Evolutionary conservation across 1,140 invertebrate species (phyloP), one percentile per base, ranked within the genome.

Genomic region (Goniozus legneri): DNA sequence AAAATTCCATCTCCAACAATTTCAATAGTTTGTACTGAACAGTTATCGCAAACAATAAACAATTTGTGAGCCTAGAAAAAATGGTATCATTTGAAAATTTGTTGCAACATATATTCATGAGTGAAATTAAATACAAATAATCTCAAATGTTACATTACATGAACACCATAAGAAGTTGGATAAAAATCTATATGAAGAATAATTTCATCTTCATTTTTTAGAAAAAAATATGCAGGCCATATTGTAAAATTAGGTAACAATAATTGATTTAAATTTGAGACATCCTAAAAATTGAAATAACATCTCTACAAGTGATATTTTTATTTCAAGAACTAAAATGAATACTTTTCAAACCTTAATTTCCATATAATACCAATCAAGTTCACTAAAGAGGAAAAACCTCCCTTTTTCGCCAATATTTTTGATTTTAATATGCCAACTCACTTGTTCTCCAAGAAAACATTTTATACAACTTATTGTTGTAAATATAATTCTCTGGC

Each of bases 311-410:
- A n/a, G 3, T 24, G 12, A 32, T 22, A 45, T 47, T 42, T 8
- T 42, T 22, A 37, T 27, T 34, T 8, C 18, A 39, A 27, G 13
- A 36, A 31, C 13, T 33, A 19, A 3, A 8, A 35, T 10, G 21
- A 21, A 14, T 30, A 31, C 24, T 35, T 16, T 14, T 33, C 35
- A 39, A 52, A 65, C 69, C 44, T 55, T 36, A 13, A 71, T 57
- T 24, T 58, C 39, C 56, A 64, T 65, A 3, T 50, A 56, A 20
- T 47, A 52, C 70, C 71, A 74, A 30, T 73, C 66, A 7, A 59
- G 51, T 46, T 73, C 70, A 24, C 62, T 71, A 39, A 71, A 64
- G 16, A 68, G 42, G 31, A 71, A 69, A 55, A 74, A 73, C 39
- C 41, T 54, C 16, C 62, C 70, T 13, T 52, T 53, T 3, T 47